phyloP scores from a whole-genome alignment of 1,140 invertebrate genomes.

The Papilio polytes region DNA sequence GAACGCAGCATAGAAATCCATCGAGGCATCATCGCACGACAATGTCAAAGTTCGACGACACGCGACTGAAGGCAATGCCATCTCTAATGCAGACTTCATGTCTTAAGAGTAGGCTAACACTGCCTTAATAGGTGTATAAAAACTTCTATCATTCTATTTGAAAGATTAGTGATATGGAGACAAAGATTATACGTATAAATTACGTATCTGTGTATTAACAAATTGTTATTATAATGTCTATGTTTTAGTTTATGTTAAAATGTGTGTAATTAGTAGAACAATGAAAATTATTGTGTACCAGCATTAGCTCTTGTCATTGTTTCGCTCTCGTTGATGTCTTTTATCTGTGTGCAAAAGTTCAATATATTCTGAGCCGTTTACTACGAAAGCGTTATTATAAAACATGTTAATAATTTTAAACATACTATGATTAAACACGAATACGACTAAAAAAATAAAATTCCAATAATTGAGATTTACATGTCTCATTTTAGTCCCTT shows the following conservation, averaged over 20 bases:
- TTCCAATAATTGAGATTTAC: too few species aligned
- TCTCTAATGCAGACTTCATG: slow-evolving; percentile 3
- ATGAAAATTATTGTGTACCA: background rate
- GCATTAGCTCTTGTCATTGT: background rate
- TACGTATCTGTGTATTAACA: too few species aligned
- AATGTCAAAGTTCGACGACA: slow-evolving; percentile 33
- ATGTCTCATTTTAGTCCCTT: too few species aligned
- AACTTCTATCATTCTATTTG: background rate
- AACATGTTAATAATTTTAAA: background rate
- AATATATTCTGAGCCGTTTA: background rate
- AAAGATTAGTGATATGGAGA: background rate
- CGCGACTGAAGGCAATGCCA: background rate
- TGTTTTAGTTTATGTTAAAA: too few species aligned
- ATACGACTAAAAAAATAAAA: too few species aligned
- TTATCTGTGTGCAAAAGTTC: background rate
- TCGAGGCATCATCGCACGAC: background rate
- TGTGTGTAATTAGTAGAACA: too few species aligned
- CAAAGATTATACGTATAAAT: too few species aligned
- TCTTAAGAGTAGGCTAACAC: background rate
- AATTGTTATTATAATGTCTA: too few species aligned
- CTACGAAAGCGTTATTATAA: background rate
- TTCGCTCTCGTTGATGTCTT: background rate
- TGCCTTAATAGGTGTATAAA: background rate
- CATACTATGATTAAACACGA: too few species aligned
- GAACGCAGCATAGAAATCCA: slow-evolving; percentile 30